phyloP scores from a whole-genome alignment of 2,888 invertebrate genomes.

The Teleogryllus oceanicus region DNA sequence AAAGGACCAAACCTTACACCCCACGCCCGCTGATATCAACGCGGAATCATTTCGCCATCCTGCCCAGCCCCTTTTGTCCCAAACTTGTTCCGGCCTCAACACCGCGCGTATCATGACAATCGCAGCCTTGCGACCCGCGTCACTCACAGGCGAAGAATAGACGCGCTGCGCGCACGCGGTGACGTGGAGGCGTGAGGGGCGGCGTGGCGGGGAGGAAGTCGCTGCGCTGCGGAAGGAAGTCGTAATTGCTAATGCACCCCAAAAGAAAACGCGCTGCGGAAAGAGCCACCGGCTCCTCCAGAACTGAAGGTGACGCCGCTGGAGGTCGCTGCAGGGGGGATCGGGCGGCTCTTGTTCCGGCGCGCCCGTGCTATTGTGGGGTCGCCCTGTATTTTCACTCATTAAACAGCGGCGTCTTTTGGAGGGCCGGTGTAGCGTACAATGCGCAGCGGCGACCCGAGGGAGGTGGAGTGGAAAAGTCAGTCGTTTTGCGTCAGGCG shows the following conservation, averaged over 20 bases:
- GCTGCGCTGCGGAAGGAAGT: background rate
- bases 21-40: background rate
- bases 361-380: background rate
- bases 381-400: background rate
- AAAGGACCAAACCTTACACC: background rate
- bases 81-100: background rate
- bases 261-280: background rate
- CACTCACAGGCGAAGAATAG: background rate
- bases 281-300: background rate
- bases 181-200: background rate
- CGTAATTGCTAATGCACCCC: slow-evolving; percentile 1
- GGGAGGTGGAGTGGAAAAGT: background rate
- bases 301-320: background rate
- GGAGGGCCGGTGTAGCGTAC: background rate
- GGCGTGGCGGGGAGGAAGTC: background rate
- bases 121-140: background rate
- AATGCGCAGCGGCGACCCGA: background rate
- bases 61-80: background rate
- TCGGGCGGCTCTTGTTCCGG: background rate
- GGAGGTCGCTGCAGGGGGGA: too few relatives aligned
- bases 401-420: slow-evolving; percentile 18
- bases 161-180: background rate
- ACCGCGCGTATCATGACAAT: background rate
- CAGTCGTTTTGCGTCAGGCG: background rate
- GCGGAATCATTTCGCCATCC: slow-evolving; percentile 3